Conservation (phyloP, 2,113 vertebrate genomes). For the Gallinago jamesoni region DNA sequence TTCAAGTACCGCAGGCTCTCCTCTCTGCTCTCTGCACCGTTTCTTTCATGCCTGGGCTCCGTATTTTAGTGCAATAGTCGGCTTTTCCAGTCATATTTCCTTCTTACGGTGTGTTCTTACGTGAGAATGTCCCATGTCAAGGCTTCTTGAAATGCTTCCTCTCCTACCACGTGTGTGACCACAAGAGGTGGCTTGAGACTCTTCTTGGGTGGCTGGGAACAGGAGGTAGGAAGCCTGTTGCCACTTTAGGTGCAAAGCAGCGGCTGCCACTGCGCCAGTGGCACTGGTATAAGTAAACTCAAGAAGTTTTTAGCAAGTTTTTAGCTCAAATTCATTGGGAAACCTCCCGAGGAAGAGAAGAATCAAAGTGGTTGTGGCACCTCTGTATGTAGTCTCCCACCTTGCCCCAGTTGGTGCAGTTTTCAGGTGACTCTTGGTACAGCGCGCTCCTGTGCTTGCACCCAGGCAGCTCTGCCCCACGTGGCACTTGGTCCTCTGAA, state of each 20-base stretch:
- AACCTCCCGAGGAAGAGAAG: background rate
- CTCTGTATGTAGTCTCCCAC: fast-evolving
- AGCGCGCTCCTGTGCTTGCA: background rate
- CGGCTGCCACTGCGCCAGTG: background rate
- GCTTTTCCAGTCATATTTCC: background rate
- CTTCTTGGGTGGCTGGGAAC: fast-evolving
- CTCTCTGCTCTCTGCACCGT: background rate
- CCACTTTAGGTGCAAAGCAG: fast-evolving
- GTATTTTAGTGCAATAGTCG: background rate
- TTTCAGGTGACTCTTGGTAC: background rate
- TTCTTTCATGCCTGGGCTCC: background rate
- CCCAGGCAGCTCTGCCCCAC: background rate
- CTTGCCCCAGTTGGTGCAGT: fast-evolving
- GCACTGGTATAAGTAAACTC: background rate
- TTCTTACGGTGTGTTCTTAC: background rate
- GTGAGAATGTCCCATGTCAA: background rate
- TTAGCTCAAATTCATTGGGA: background rate
- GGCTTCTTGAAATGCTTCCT: background rate
- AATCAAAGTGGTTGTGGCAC: background rate
- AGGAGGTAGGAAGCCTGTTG: background rate
- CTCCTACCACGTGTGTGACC: background rate
- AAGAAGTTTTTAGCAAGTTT: background rate
- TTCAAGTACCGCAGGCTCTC: background rate
- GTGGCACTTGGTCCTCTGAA: background rate
- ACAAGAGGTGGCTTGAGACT: background rate